phyloP scores from a whole-genome alignment of 2,888 invertebrate genomes.

The Mythimna ferrago region DNA sequence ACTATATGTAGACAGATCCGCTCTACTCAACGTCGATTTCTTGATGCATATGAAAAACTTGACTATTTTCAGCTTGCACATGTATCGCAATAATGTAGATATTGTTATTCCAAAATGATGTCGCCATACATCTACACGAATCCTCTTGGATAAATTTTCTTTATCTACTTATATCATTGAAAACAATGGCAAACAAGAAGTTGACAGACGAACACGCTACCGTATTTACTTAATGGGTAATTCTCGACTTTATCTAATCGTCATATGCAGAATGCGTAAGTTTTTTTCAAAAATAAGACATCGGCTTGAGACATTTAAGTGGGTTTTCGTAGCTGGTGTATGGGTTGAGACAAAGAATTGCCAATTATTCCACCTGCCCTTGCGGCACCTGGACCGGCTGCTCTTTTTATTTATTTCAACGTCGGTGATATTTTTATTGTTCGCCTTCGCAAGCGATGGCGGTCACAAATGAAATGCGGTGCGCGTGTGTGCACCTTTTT shows the following conservation, averaged over 20 bases:
- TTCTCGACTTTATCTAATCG: slow-evolving; percentile 61
- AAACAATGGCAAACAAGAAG: slow-evolving; percentile 42
- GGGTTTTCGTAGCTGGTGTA: slow-evolving; percentile 81
- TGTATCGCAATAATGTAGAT: slow-evolving; percentile 3
- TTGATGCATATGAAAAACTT: slow-evolving; percentile 11
- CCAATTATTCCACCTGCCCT: slow-evolving; percentile 90
- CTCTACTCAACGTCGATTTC: not conserved
- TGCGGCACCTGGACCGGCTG: slow-evolving; percentile 88
- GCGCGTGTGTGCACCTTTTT: slow-evolving; percentile 74
- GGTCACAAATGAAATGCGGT: slow-evolving; percentile 77
- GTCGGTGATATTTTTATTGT: slow-evolving; percentile 90
- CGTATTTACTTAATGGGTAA: slow-evolving; percentile 52
- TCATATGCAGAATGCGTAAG: slow-evolving; percentile 44
- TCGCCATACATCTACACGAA: slow-evolving; percentile 15
- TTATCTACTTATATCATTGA: slow-evolving; percentile 24
- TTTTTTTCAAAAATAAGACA: slow-evolving; percentile 78
- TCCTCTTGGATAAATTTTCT: slow-evolving; percentile 31
- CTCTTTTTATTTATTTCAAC: slow-evolving; percentile 89
- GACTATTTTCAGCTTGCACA: slow-evolving; percentile 32
- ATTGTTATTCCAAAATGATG: slow-evolving; percentile 30
- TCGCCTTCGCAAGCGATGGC: slow-evolving; percentile 81
- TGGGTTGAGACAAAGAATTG: slow-evolving; percentile 89
- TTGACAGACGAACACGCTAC: slow-evolving; percentile 48
- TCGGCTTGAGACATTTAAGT: slow-evolving; percentile 78
- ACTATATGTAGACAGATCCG: not conserved